Evolutionary conservation across 2,797 vertebrate species (phyloP).

Genomic region (Babyrousa celebensis): DNA sequence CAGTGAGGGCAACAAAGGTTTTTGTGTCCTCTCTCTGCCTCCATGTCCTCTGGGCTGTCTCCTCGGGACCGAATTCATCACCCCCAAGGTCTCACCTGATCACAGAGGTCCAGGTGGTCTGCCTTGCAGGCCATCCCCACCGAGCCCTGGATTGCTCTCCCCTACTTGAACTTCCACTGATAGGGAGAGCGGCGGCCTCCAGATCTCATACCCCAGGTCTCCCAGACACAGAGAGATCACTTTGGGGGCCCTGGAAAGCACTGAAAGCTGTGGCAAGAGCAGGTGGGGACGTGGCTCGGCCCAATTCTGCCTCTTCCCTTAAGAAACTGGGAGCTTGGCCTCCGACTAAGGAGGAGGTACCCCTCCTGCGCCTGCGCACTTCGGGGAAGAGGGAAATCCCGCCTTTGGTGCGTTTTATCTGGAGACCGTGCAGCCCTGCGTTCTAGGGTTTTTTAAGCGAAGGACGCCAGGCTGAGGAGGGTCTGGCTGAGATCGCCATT

Average conservation of each 20-base stretch:
- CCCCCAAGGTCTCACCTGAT: not conserved
- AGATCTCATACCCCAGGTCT: not conserved
- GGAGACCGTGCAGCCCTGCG: not conserved
- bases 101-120: not conserved
- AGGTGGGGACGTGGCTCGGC: too few relatives aligned
- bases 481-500: not conserved
- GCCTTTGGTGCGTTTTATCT: not conserved
- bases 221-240: too few relatives aligned
- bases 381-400: not conserved
- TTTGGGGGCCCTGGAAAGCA: too few relatives aligned
- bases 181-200: not conserved
- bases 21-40: not conserved
- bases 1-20: not conserved
- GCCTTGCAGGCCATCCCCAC: not conserved
- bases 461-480: fast-evolving
- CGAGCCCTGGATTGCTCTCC: not conserved
- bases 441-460: not conserved
- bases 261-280: too few relatives aligned
- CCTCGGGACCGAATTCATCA: not conserved
- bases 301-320: too few relatives aligned
- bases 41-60: not conserved
- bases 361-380: not conserved
- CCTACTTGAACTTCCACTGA: not conserved
- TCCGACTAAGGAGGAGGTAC: not conserved
- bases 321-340: too few relatives aligned